phyloP scores from a whole-genome alignment of 2,113 vertebrate species.

The Egretta garzetta region DNA sequence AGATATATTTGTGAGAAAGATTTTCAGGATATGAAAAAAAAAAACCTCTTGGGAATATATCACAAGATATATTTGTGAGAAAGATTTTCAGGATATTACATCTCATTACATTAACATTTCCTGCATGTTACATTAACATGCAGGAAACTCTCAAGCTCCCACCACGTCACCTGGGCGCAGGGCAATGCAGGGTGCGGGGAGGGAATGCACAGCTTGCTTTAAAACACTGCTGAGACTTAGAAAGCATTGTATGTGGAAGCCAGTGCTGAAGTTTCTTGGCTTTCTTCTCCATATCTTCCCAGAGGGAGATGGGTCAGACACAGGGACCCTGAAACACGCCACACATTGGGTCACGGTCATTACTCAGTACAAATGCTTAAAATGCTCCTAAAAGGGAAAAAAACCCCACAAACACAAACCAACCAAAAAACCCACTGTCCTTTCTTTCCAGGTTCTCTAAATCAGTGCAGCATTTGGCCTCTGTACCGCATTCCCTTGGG shows the following conservation, averaged over 20 bases:
- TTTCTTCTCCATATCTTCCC: neutral
- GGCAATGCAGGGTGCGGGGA: fast-evolving
- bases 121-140: neutral
- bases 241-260: fast-evolving
- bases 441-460: neutral
- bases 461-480: neutral
- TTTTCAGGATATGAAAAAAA: neutral
- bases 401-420: too few species aligned
- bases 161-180: fast-evolving
- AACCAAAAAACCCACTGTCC: fast-evolving
- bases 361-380: fast-evolving
- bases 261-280: neutral
- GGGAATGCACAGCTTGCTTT: fast-evolving
- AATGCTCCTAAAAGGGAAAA: neutral
- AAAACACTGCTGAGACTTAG: neutral
- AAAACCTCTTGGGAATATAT: neutral
- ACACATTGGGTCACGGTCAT: neutral
- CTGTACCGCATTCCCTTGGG: neutral
- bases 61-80: neutral
- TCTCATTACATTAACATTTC: neutral
- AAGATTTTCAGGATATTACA: neutral
- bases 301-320: neutral
- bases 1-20: neutral
- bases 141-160: neutral
- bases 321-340: neutral